Evolutionary conservation across 2,113 vertebrate genomes (phyloP).

Genomic region (Sinocyclocheilus maitianheensis): DNA sequence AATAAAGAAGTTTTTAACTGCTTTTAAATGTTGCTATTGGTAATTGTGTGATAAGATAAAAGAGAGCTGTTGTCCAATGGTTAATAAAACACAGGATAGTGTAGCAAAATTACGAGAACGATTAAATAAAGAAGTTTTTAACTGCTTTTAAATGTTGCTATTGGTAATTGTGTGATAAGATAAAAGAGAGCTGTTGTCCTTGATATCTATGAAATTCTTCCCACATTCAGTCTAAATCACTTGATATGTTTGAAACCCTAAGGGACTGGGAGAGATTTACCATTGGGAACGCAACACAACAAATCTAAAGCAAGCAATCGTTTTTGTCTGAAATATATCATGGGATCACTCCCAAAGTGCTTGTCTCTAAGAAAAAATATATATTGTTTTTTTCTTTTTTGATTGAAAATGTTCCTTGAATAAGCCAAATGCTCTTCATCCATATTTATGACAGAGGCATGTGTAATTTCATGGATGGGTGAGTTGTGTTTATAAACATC

Average conservation of each 20-base stretch:
- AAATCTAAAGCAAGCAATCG: background rate
- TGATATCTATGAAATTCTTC: background rate
- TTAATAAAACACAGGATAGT: no score
- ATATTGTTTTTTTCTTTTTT: background rate
- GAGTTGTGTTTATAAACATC: constrained; percentile 40
- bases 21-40: background rate
- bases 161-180: background rate
- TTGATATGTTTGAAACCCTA: background rate
- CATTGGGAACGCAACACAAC: background rate
- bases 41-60: constrained; percentile 1
- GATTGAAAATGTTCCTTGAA: constrained; percentile 4
- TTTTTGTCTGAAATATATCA: background rate
- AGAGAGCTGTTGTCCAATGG: background rate
- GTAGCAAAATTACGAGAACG: background rate
- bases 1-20: background rate
- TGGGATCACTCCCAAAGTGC: background rate
- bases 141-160: background rate
- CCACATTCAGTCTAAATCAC: background rate
- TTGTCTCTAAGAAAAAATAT: background rate
- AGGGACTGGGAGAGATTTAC: background rate
- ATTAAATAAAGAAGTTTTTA: background rate
- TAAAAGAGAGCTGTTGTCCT: background rate
- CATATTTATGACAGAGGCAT: constrained; percentile 38
- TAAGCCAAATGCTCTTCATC: constrained; percentile 20
- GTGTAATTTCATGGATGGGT: constrained; percentile 38